Conservation (phyloP, 2,888 invertebrate species). For the Charanyca ferruginea region DNA sequence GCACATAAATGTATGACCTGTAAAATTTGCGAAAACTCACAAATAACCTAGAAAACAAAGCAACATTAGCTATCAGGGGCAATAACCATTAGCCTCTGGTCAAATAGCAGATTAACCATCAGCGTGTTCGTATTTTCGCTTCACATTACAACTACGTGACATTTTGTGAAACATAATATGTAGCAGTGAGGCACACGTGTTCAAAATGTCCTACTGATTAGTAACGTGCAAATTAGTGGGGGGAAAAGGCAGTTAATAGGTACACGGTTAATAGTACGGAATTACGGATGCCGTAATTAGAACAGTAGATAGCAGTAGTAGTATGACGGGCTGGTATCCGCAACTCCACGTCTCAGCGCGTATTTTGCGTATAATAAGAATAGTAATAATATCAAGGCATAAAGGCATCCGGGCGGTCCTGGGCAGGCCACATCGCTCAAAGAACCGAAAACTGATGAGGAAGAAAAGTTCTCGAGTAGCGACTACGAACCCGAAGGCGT, state of each 20-base stretch:
- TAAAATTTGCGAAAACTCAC: too few species aligned
- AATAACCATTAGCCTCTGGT: constrained; percentile 58
- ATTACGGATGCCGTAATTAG: background rate
- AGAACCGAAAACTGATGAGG: too few species aligned
- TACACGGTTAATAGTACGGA: background rate
- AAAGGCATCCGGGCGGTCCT: too few species aligned
- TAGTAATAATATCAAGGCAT: too few species aligned
- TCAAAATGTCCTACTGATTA: constrained; percentile 16
- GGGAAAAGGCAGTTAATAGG: background rate
- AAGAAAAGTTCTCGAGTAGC: too few species aligned
- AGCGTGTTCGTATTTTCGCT: constrained; percentile 54
- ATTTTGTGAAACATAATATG: constrained; percentile 25
- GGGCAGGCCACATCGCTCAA: too few species aligned
- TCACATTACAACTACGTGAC: constrained; percentile 59
- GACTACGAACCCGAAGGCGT: too few species aligned
- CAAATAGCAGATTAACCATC: constrained; percentile 62
- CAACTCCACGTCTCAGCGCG: too few species aligned
- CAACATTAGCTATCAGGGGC: constrained; percentile 1
- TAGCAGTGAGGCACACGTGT: background rate
- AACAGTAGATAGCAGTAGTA: too few species aligned
- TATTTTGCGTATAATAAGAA: too few species aligned
- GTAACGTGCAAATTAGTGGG: background rate
- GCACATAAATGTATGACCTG: too few species aligned
- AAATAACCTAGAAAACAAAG: constrained; percentile 9
- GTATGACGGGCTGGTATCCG: too few species aligned